Evolutionary conservation across 2,113 vertebrate species (phyloP), one percentile per base, ranked within the genome.

Genomic region (Petaurus breviceps): DNA sequence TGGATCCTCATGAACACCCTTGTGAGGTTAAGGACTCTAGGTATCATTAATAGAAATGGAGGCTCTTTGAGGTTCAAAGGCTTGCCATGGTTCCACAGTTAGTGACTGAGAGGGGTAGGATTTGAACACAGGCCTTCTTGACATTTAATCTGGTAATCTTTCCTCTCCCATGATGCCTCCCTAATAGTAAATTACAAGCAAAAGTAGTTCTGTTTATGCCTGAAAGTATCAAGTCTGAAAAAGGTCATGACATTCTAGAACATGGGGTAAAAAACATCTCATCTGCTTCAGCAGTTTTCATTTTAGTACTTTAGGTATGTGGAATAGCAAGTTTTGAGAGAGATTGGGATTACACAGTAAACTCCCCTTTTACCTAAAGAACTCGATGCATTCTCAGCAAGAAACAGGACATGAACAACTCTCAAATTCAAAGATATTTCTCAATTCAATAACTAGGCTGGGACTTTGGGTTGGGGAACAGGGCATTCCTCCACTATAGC

Each of bases 191-290:
- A 11, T 19, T 31, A 43, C 68, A 95, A 93, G 55, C 92, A 92
- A 93, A 95, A 92, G 94, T 90, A 93, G 51, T 95, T 95, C 55
- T 95, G 54, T 92, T 96, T 97, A 55, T 93, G 90, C 92, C 91
- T 61, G 90, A 90, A 94, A 94, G 91, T 68, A 95, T 95, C 46
- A 95, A 94, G 91, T 9, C 91, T 61, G 28, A 16, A 93, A 19
- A 96, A 97, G 51, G 90, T 96, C 92, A 92, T 49, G 11, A 95
- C 92, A 25, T 95, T 95, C 89, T 91, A 31, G 22, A 92, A 92
- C 9, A 50, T 53, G 16, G 50, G 50, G 94, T n/a, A 95, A 95
- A 91, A 95, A 96, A 93, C 91, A 49, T 91, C 90, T 68, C 89
- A 93, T n/a, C 68, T 77, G 46, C 2, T 37, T 26, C 2, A 92